Base-by-base conservation (phyloP, 2,113 vertebrate genomes). In the Halcyon senegalensis region DNA sequence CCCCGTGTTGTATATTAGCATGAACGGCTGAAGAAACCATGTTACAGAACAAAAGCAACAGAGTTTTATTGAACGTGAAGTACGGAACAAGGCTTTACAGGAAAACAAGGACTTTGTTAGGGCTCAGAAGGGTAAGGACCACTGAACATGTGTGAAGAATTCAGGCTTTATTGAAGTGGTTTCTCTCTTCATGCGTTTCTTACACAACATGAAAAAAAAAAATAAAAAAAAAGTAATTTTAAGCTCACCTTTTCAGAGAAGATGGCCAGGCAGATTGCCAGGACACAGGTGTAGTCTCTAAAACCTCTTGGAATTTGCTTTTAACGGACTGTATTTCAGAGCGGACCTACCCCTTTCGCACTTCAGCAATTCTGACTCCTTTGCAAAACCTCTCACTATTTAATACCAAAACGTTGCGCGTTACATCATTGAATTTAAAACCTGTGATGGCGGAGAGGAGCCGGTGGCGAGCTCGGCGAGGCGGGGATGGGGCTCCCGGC, bases 381-480 rank as follows among this genome's bases (percentile, higher is more conserved):
- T 43, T 20, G 28, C 31, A 55, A 76, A 33, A 53, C 41, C 24
- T 15, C 48, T 55, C n/a, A 16, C 46, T 13, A 2, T 13, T 69
- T 25, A 17, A 13, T 7, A 48, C 23, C 59, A 8, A 4, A 8
- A 4, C 0, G 27, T 3, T 9, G 35, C 6, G 66, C 15, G 6
- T 27, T n/a, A 46, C 5, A 20, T 30, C 43, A 5, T 1, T 4
- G 25, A 18, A 41, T 19, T 24, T 5, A 27, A 69, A 56, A 31
- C 18, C 56, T 10, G 58, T 2, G 62, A 37, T 4, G 41, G 37
- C 5, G 14, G 35, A 48, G 74, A 20, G 58, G 20, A 74, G 35
- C 41, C 25, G 11, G 21, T 1, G 66, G 31, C 24, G 66, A 35
- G 58, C 62, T 6, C 2, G 16, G 39, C 4, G 11, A 33, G 50